phyloP scores from a whole-genome alignment of 2,113 vertebrate species.

The Nyctereutes procyonoides region DNA sequence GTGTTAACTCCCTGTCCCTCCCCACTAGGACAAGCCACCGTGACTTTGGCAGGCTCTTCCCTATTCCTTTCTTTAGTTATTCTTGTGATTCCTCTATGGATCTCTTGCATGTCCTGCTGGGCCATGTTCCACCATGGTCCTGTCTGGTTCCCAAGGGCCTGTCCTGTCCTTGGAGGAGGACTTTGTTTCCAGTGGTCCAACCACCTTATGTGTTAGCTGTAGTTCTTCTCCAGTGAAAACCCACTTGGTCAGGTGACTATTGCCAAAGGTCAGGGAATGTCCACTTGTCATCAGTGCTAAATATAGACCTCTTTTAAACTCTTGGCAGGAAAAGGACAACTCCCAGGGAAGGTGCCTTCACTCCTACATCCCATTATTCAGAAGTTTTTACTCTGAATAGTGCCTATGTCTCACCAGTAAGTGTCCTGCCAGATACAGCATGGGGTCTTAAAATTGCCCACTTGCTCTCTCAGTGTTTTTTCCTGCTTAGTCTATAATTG shows the following conservation, averaged over 20 bases:
- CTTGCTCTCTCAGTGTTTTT: neutral
- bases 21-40: neutral
- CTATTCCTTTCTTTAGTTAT: neutral
- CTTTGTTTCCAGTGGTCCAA: neutral
- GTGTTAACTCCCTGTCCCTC: neutral
- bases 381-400: neutral
- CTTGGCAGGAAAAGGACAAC: neutral
- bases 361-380: neutral
- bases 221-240: neutral
- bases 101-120: neutral
- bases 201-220: neutral
- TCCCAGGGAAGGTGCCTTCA: neutral
- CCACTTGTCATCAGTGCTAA: neutral
- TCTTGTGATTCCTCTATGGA: neutral
- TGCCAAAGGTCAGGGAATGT: neutral
- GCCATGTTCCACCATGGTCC: rapidly evolving
- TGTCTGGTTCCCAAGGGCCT: neutral
- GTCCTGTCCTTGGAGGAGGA: neutral
- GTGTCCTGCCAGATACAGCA: neutral
- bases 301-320: neutral
- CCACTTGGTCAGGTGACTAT: neutral
- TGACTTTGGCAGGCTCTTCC: neutral
- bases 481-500: neutral
- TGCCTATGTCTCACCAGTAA: neutral
- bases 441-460: neutral